These are phyloP conservation scores for Rhaphigaster nebulosa DNA, from an alignment of 2,888 invertebrate genomes.

Conservation along the genomic window DNA sequence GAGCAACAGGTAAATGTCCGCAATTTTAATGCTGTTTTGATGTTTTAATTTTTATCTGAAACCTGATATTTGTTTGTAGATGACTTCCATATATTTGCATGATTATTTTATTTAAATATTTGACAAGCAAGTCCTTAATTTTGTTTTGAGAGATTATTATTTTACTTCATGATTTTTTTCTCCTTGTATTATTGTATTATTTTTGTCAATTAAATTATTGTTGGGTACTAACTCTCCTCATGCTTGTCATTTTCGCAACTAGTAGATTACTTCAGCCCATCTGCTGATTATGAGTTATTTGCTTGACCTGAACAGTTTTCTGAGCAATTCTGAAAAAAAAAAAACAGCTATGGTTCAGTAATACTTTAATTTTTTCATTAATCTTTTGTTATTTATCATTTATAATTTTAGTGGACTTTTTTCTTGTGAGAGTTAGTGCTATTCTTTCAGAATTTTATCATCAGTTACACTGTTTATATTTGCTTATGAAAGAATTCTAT, in stretches of 20 bases:
- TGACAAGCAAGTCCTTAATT: neutral
- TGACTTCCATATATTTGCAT: neutral
- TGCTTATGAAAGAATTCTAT: neutral
- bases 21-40: neutral
- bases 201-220: neutral
- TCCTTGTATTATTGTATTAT: neutral
- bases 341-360: neutral
- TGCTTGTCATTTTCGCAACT: neutral
- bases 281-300: no score
- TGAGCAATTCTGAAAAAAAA: no score
- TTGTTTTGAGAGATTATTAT: neutral
- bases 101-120: neutral
- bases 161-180: neutral
- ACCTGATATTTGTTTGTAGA: neutral
- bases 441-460: neutral
- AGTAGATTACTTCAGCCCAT: neutral
- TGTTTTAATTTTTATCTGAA: neutral
- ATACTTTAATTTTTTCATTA: neutral
- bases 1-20: constrained; percentile 65
- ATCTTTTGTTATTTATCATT: neutral
- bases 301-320: no score
- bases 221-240: neutral
- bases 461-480: neutral
- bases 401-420: no score
- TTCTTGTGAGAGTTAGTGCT: neutral